phyloP scores from a whole-genome alignment of 2,888 invertebrate genomes.

The Drosophila maculinotata region DNA sequence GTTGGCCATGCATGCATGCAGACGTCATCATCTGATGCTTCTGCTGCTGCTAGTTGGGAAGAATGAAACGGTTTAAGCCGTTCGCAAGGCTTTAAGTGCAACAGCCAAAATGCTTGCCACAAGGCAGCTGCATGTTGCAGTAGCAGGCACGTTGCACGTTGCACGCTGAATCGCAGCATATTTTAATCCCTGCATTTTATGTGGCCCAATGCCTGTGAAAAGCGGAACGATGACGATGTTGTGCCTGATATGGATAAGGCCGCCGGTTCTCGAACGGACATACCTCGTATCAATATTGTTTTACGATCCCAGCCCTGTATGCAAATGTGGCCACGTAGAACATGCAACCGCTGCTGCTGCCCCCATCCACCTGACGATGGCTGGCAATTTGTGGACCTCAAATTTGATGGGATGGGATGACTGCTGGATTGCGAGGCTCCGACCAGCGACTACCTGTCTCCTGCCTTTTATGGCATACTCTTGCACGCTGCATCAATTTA shows the following conservation, averaged over 20 bases:
- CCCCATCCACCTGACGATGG: conserved; percentile 13
- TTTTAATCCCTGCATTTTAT: conserved; percentile 68
- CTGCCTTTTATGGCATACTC: conserved; percentile 39
- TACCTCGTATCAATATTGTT: conserved; percentile 72
- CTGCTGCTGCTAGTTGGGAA: conserved; percentile 13
- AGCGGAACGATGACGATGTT: conserved; percentile 44
- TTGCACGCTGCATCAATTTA: conserved; percentile 54
- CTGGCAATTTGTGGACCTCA: conserved; percentile 43
- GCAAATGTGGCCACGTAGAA: conserved; percentile 59
- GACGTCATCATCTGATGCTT: conserved; percentile 43
- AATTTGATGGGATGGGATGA: conserved; percentile 39
- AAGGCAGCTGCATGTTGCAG: conserved; percentile 37
- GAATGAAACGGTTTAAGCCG: conserved; percentile 32
- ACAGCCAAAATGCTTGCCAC: conserved; percentile 30
- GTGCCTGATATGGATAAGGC: conserved; percentile 36
- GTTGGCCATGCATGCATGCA: conserved; percentile 32
- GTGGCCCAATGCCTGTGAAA: conserved; percentile 46
- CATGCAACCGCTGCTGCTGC: conserved; percentile 22
- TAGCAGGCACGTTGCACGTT: conserved; percentile 20
- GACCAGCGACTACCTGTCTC: conserved; percentile 4
- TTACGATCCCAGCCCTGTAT: conserved; percentile 52
- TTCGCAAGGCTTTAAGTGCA: conserved; percentile 29
- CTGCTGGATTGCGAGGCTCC: conserved; percentile 8
- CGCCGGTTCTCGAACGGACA: conserved; percentile 34
- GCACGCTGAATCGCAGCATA: conserved; percentile 33